Conservation (phyloP, 2,888 invertebrate species). For the Invenusta paracnida region DNA sequence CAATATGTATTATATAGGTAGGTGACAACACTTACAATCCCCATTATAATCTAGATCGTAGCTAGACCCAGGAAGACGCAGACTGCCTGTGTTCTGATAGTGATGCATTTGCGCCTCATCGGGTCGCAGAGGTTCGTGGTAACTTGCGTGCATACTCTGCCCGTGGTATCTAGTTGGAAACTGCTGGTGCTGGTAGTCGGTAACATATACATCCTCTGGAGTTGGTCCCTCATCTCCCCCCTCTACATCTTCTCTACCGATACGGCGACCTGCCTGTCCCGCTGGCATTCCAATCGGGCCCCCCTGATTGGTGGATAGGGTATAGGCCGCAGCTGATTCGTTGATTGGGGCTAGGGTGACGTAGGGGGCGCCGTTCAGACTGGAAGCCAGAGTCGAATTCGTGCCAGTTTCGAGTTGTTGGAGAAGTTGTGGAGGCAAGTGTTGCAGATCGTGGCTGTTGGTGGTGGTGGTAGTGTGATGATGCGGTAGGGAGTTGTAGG, state of each 20-base stretch:
- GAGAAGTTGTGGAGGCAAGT: background rate
- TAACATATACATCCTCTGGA: background rate
- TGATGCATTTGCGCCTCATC: background rate
- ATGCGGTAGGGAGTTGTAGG: no score
- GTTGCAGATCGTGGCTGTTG: no score
- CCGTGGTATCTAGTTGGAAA: background rate
- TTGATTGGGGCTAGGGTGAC: background rate
- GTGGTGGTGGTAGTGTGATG: no score
- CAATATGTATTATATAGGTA: no score
- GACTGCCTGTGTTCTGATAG: constrained; percentile 10
- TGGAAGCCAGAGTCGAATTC: constrained; percentile 1
- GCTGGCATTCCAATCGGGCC: no score
- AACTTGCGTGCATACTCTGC: background rate
- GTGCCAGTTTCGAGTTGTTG: background rate
- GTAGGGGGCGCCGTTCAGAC: background rate
- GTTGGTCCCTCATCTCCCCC: background rate
- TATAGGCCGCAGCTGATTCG: background rate
- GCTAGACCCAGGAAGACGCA: constrained; percentile 9
- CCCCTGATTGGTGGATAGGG: background rate
- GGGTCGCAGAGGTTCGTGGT: background rate
- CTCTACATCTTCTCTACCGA: no score
- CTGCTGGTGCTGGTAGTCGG: background rate
- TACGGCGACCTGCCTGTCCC: no score
- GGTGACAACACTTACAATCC: constrained; percentile 19
- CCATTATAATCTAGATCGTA: constrained; percentile 24